Conservation (phyloP, 2,888 invertebrate species). For the Trichacis sp. region DNA sequence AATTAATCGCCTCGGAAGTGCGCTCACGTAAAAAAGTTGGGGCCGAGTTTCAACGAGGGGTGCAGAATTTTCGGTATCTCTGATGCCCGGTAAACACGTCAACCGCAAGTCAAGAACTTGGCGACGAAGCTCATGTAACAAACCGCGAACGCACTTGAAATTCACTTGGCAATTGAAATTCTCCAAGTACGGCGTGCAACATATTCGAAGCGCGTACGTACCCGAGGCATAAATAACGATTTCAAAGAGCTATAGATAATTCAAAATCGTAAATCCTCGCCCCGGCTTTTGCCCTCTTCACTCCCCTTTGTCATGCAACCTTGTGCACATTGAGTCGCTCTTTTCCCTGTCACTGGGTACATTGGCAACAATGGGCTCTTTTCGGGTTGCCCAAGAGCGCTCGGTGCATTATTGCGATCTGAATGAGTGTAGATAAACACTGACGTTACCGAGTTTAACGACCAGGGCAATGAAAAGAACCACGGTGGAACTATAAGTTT, state of each 20-base stretch:
- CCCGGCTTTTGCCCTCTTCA: constrained; percentile 1
- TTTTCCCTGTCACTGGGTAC: constrained; percentile 7
- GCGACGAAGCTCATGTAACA: constrained; percentile 12
- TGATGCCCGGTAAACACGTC: constrained; percentile 16
- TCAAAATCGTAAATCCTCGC: constrained; percentile 28
- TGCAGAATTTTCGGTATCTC: constrained; percentile 10
- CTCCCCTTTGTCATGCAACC: constrained; percentile 19
- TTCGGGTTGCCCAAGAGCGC: constrained; percentile 14
- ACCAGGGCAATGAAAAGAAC: constrained; percentile 32
- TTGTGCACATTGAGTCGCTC: constrained; percentile 2
- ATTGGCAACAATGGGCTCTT: constrained; percentile 7
- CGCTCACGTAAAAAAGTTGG: too few relatives aligned
- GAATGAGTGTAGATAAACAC: constrained; percentile 27
- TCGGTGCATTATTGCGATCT: constrained; percentile 21
- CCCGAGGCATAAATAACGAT: constrained; percentile 39
- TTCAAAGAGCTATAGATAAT: constrained; percentile 26
- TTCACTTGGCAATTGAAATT: constrained; percentile 40
- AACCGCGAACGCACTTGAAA: constrained; percentile 6
- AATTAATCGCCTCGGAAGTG: too few relatives aligned
- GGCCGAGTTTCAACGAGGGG: background rate
- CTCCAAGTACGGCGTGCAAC: constrained; percentile 26
- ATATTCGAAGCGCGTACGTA: constrained; percentile 15
- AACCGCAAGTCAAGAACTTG: constrained; percentile 12
- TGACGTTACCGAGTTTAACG: constrained; percentile 24
- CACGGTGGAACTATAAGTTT: constrained; percentile 32